Conservation (phyloP, 1,140 invertebrate genomes). For the Aphaenogaster ashmeadi region DNA sequence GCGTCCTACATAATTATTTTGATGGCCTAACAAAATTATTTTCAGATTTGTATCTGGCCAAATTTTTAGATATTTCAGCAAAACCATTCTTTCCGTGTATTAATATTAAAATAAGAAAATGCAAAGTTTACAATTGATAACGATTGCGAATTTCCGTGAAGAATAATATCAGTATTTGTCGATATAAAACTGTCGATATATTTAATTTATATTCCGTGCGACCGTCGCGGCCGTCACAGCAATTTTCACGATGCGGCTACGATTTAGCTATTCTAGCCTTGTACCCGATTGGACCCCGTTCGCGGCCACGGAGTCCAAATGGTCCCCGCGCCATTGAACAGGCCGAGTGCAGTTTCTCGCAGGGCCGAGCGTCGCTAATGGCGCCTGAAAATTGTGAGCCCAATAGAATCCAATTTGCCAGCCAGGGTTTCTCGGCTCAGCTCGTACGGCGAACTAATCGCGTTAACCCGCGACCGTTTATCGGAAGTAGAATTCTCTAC, state of each 20-base stretch:
- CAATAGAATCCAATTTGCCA: conserved; percentile 31
- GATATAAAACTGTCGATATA: background rate
- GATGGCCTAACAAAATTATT: too few species aligned
- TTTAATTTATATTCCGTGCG: conserved; percentile 67
- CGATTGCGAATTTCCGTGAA: background rate
- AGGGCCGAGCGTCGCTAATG: background rate
- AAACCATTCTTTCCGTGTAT: background rate
- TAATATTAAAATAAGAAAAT: background rate
- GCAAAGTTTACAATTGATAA: background rate
- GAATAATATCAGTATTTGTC: conserved; percentile 5
- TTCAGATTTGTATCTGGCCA: too few species aligned
- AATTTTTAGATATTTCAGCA: too few species aligned
- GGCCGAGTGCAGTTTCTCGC: conserved; percentile 19
- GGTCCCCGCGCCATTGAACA: conserved; percentile 37
- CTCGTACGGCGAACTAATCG: background rate
- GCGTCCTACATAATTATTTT: too few species aligned
- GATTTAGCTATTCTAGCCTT: conserved; percentile 76
- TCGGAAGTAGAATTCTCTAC: background rate
- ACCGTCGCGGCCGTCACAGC: conserved; percentile 50
- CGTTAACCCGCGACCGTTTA: background rate
- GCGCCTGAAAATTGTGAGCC: conserved; percentile 29
- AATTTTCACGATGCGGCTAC: conserved; percentile 68
- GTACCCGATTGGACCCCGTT: conserved; percentile 70
- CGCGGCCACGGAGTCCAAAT: conserved; percentile 62
- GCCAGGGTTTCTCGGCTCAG: conserved; percentile 15